Conservation (phyloP, 2,797 vertebrate species). For the Sebastes cheni region DNA sequence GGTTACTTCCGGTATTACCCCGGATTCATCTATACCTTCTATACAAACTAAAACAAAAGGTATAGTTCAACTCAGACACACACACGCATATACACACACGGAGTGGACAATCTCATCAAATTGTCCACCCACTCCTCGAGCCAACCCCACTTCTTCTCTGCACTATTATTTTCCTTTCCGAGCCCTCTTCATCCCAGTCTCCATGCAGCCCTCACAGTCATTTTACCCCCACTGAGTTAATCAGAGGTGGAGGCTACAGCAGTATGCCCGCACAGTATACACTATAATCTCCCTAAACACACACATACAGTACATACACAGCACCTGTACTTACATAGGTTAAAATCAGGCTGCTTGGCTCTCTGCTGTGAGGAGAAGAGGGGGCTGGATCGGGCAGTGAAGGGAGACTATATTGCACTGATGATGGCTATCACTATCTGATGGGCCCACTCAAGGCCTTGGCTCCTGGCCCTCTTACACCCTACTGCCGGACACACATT, state of each 20-base stretch:
- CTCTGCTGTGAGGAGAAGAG: slow-evolving; percentile 16
- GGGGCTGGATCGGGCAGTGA: background rate
- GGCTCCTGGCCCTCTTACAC: background rate
- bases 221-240: slow-evolving; percentile 69
- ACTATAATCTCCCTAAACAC: slow-evolving; percentile 61
- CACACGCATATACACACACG: background rate
- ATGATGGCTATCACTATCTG: slow-evolving; percentile 40
- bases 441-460: slow-evolving; percentile 14
- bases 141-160: slow-evolving; percentile 33
- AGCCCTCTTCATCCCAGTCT: slow-evolving; percentile 47
- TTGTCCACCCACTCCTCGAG: slow-evolving; percentile 48
- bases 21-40: background rate
- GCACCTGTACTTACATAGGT: slow-evolving; percentile 29
- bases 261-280: slow-evolving; percentile 42
- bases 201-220: slow-evolving; percentile 47
- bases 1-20: too few relatives aligned
- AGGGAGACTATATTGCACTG: slow-evolving; percentile 15
- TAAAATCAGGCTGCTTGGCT: slow-evolving; percentile 38
- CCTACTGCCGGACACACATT: slow-evolving; percentile 27
- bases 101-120: slow-evolving; percentile 47
- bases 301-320: slow-evolving; percentile 16
- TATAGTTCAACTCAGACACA: slow-evolving; percentile 10
- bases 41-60: slow-evolving; percentile 7
- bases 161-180: slow-evolving; percentile 63
- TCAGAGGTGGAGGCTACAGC: slow-evolving; percentile 61